Percentiles rank a stretch among this genome's conserved stretches.
These are phyloP conservation scores for Lepidurus apus DNA, from an alignment of 1,140 invertebrate species.

Conservation along the genomic window DNA sequence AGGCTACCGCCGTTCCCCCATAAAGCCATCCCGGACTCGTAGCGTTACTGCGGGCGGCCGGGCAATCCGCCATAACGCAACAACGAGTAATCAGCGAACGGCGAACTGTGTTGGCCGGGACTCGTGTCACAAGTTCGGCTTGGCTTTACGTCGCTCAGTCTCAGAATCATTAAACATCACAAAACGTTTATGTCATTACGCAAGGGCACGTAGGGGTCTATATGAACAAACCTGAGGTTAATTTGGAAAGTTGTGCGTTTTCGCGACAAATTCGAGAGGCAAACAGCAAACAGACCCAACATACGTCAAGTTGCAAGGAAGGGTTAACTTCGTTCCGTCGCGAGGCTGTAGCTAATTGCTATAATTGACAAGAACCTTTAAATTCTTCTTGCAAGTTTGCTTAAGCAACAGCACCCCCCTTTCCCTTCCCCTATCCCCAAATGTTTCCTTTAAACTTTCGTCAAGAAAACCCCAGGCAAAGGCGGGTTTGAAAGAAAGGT, in stretches of 20 bases:
- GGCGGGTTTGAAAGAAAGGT: neutral
- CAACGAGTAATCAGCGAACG: no score
- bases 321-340: neutral
- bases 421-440: neutral
- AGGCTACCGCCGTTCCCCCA: no score
- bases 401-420: neutral
- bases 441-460: constrained; percentile 2
- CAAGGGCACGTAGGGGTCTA: no score
- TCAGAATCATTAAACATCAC: no score
- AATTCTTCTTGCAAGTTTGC: neutral
- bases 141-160: no score
- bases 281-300: neutral
- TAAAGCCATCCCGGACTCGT: no score
- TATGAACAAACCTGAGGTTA: no score
- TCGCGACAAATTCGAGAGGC: neutral
- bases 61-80: no score
- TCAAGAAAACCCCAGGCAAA: neutral
- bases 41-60: no score
- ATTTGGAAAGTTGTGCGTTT: neutral
- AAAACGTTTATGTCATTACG: no score
- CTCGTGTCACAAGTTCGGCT: no score
- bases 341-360: neutral
- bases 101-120: no score
- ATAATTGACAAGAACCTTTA: constrained; percentile 17
- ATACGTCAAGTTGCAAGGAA: neutral